A percentile compares a stretch with the other conserved stretches of the same genome.
These are phyloP conservation scores for Zapornia atra DNA, from an alignment of 2,113 vertebrate genomes.

Conservation along the genomic window DNA sequence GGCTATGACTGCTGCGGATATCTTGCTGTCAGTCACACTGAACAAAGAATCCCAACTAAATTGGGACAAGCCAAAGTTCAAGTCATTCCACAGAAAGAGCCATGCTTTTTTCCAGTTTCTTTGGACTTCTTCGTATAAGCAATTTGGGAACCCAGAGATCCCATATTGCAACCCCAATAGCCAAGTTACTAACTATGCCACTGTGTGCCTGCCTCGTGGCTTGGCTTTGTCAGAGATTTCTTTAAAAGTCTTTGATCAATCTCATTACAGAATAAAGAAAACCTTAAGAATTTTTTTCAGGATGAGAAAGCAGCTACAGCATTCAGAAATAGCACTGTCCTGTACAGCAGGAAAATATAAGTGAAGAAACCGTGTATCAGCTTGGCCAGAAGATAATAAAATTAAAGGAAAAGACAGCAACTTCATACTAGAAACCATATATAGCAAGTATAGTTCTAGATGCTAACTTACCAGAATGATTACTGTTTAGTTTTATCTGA, in stretches of 20 bases:
- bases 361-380: fast-evolving
- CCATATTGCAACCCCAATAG: background rate
- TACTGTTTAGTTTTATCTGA: background rate
- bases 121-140: background rate
- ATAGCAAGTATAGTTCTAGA: background rate
- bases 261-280: background rate
- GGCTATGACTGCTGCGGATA: background rate
- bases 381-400: background rate
- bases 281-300: background rate
- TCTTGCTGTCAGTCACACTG: background rate
- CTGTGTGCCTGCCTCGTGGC: background rate
- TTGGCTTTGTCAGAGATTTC: background rate
- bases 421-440: background rate
- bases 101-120: background rate
- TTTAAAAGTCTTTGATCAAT: background rate
- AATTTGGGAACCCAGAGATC: background rate
- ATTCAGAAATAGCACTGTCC: background rate
- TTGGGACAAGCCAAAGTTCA: background rate
- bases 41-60: background rate
- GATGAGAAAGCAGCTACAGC: background rate
- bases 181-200: background rate
- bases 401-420: background rate
- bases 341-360: background rate
- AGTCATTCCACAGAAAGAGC: background rate
- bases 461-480: background rate